Base-by-base conservation (phyloP, 2,888 invertebrate species). In the Eurois occulta region DNA sequence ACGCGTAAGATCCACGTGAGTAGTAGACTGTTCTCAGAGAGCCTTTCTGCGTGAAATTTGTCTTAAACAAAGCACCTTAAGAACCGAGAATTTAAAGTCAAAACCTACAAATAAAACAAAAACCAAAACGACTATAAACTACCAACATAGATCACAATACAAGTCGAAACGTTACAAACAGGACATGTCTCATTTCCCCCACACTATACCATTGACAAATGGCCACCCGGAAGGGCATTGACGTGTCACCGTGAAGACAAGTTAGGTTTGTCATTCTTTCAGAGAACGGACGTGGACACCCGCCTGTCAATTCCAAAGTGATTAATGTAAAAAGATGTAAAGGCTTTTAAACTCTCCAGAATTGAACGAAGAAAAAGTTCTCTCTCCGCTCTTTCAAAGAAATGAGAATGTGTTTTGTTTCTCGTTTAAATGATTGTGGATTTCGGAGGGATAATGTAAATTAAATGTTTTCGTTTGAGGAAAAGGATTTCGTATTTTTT, bases 161-260 rank as follows among this genome's bases (percentile, higher is more conserved):
- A 58, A 84, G 73, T 85, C 78, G 82, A 86, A 89, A 80, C 58
- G 81, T 73, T 84, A 89, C 89, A 90, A 91, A 90, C 89, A 83
- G 90, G 87, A 88, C 86, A 85, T 85, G 83, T 90, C 90, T 90
- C 89, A 91, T 91, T 90, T 90, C 85, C 89, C 87, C 75, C 66
- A 78, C 62, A 82, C 88, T 91, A 89, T 88, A 90, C 88, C 84
- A 89, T 89, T 94, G 94, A 95, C 94, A 94, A 95, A 95, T 95
- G 91, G 91, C 86, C 85, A 76, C 90, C 92, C 89, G 90, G 87
- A 90, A 88, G 87, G 91, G 91, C 90, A 87, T 60, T 71, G 85
- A 86, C 86, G 84, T 83, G 87, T 86, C 78, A 84, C 85, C 85
- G 86, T 76, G 82, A 75, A 87, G 89, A 84, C 86, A 89, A 88